Evolutionary conservation across 2,113 vertebrate genomes (phyloP).

Genomic region (Sphaerodactylus townsendi): DNA sequence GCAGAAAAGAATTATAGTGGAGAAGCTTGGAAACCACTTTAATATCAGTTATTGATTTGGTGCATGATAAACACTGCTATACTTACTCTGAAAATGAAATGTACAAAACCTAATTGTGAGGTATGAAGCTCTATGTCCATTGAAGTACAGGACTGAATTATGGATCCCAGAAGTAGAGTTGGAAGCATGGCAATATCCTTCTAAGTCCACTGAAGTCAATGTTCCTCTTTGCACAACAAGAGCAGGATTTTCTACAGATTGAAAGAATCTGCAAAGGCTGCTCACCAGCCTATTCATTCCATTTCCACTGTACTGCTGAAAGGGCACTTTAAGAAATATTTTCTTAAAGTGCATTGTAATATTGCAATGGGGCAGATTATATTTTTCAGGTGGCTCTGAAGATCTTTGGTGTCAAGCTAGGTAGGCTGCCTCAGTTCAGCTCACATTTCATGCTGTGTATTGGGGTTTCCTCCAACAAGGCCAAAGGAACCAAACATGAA

Average conservation of each 20-base stretch:
- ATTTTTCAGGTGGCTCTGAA: conserved; percentile 28
- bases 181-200: too few relatives aligned
- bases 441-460: conserved; percentile 23
- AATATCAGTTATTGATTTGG: neutral
- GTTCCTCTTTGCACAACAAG: too few relatives aligned
- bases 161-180: neutral
- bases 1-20: neutral
- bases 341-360: conserved; percentile 35
- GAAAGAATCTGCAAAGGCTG: too few relatives aligned
- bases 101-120: neutral
- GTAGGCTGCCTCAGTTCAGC: neutral
- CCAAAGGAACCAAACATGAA: conserved; percentile 14
- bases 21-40: neutral
- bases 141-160: neutral
- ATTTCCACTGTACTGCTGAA: neutral
- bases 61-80: neutral
- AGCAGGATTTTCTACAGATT: too few relatives aligned
- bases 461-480: conserved; percentile 15
- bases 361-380: conserved; percentile 40
- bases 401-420: conserved; percentile 27
- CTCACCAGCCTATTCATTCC: neutral
- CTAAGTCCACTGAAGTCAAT: too few relatives aligned
- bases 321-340: neutral
- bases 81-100: neutral
- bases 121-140: neutral